Conservation (phyloP, 2,113 vertebrate genomes). For the zebrafish (Danio rerio) region GRCz12tu NC_133181.1:56239501-56240000, state of each 20-base stretch:
- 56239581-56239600: constrained; percentile 73
- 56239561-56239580: constrained; percentile 64
- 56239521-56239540: constrained; percentile 72
- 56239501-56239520: constrained; percentile 66
- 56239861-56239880: too few relatives aligned
- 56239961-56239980: too few relatives aligned
- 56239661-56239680: constrained; percentile 70
- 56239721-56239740: not conserved
- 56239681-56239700: constrained; percentile 58
- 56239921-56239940: too few relatives aligned
- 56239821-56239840: not conserved
- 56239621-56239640: constrained; percentile 41
- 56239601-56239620: constrained; percentile 75
- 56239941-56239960: too few relatives aligned
- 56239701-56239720: constrained; percentile 42
- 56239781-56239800: not conserved
- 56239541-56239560: constrained; percentile 63
- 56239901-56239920: too few relatives aligned
- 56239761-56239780: not conserved
- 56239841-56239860: not conserved
- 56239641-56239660: constrained; percentile 62
- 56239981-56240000: too few relatives aligned
- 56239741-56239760: not conserved
- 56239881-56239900: too few relatives aligned
- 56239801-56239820: not conserved